Conservation (phyloP, 2,113 vertebrate species). For the Chamaetylas fuelleborni region DNA sequence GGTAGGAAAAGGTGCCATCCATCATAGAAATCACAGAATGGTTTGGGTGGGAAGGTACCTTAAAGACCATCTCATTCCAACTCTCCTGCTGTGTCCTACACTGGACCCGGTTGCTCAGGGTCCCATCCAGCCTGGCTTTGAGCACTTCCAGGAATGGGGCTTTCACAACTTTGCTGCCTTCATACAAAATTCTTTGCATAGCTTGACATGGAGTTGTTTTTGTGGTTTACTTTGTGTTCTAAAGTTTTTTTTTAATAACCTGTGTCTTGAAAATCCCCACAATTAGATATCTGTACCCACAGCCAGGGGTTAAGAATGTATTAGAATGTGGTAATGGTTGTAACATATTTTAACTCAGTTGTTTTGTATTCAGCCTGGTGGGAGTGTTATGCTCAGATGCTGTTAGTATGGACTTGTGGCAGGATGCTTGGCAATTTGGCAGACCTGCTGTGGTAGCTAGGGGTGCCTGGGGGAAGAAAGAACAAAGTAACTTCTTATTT, state of each 20-base stretch:
- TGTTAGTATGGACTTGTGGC: not conserved
- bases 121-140: not conserved
- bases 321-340: not conserved
- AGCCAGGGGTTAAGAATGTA: not conserved
- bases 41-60: not conserved
- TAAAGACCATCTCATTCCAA: not conserved
- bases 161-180: not conserved
- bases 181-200: not conserved
- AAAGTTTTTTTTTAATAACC: not conserved
- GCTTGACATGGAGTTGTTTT: not conserved
- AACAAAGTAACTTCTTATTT: conserved; percentile 70
- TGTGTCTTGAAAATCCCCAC: not conserved
- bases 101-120: not conserved
- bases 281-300: not conserved
- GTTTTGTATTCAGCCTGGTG: not conserved
- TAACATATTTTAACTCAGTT: not conserved
- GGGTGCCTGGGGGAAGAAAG: conserved; percentile 10
- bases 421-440: not conserved
- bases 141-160: not conserved
- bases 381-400: not conserved
- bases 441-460: not conserved
- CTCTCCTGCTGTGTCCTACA: not conserved
- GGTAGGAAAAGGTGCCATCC: not conserved
- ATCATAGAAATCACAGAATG: not conserved
- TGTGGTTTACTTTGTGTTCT: not conserved